Base-by-base conservation (phyloP, 2,113 vertebrate species). In the Datnioides undecimradiatus region DNA sequence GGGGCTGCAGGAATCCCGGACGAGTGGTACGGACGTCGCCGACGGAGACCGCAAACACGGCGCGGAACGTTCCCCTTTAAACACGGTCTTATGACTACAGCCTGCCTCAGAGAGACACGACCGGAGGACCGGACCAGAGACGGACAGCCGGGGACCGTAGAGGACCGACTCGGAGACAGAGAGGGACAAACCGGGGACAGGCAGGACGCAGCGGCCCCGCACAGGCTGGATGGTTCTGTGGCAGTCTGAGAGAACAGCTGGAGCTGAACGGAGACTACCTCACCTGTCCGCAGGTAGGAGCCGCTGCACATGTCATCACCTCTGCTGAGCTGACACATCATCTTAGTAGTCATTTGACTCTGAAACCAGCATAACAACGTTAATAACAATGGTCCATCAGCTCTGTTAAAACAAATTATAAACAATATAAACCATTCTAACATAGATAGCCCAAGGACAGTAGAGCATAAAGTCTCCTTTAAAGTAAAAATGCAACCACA, bases 1-100 rank as follows among this genome's bases (percentile, higher is more conserved):
- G 93, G 87, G 60, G 81, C 69, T 92, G 94, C 92, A 96, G 96
- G 96, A 96, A 95, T 96, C 95, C 95, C 93, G 93, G 93, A 91
- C 79, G 95, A 94, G 95, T 97, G 97, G 96, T 95, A 98, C 96
- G 96, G 97, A 98, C 95, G 94, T 98, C 96, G 93, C 97, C 95
- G 94, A 94, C 87, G 92, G 95, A 96, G 96, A 95, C 94, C 88
- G 92, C 92, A 74, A 90, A 93, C 94, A 81, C 95, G 92, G 90
- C 79, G 80, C 74, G 48, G 48, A 92, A 88, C 93, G 92, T 95
- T 93, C 93, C 93, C 82, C 94, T 96, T 94, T 94, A 95, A 96
- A 93, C 71, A 88, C 91, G 90, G 95, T 95, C 97, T 95, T 93
- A 96, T 96, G 96, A 98, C 96, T 93, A 88, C 68, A 74, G 86